Evolutionary conservation across 2,888 invertebrate species (phyloP).

Genomic region (Neocrepidodera transversa): DNA sequence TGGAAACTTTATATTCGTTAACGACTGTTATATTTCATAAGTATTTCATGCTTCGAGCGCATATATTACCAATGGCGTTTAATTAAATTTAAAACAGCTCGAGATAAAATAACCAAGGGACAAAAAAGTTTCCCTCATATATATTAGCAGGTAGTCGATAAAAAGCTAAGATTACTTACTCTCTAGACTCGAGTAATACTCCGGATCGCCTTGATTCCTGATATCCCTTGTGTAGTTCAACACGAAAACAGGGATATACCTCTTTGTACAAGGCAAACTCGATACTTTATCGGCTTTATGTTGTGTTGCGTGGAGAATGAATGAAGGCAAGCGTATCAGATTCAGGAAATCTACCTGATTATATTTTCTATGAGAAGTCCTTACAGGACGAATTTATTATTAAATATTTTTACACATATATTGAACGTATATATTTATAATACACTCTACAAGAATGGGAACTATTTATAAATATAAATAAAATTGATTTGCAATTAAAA

Average conservation of each 20-base stretch:
- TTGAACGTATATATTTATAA: too few relatives aligned
- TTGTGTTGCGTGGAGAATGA: conserved; percentile 11
- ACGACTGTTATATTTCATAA: neutral
- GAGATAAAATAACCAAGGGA: conserved; percentile 2
- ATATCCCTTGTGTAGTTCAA: conserved; percentile 7
- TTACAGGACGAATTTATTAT: neutral
- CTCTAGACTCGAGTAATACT: conserved; percentile 4
- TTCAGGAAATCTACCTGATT: conserved; percentile 5
- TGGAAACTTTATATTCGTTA: neutral
- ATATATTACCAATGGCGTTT: neutral
- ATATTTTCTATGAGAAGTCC: conserved; percentile 1
- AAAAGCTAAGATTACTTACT: conserved; percentile 9
- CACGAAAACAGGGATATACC: conserved; percentile 1
- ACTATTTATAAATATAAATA: too few relatives aligned
- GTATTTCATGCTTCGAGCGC: neutral
- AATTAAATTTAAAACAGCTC: conserved; percentile 5
- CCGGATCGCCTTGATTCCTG: conserved; percentile 10
- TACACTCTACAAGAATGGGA: too few relatives aligned
- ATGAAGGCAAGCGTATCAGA: conserved; percentile 5
- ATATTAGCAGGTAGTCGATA: conserved; percentile 16
- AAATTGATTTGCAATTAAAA: too few relatives aligned
- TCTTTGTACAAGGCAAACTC: neutral
- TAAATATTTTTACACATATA: too few relatives aligned
- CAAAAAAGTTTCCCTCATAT: conserved; percentile 7
- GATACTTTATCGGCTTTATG: conserved; percentile 11